Conservation (phyloP, 2,888 invertebrate species). For the Nomada ferruginata region DNA sequence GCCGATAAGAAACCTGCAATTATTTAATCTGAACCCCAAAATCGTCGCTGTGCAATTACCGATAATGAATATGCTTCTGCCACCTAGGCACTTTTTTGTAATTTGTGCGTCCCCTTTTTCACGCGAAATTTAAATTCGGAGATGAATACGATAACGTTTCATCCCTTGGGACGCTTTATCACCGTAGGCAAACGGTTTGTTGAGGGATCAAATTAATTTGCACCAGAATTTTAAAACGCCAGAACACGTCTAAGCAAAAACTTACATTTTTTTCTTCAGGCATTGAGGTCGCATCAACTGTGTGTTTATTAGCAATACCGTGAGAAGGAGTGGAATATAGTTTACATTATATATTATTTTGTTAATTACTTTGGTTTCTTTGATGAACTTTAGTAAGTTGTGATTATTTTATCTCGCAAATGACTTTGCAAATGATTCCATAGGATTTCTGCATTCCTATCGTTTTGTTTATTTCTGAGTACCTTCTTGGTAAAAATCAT, state of each 20-base stretch:
- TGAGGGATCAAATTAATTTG: background rate
- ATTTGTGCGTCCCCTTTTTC: conserved; percentile 33
- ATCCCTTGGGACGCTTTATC: background rate
- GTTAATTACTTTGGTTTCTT: too few species aligned
- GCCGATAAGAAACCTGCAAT: conserved; percentile 76
- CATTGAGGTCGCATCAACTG: too few species aligned
- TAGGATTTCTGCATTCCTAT: background rate
- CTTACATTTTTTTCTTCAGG: too few species aligned
- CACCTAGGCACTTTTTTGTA: conserved; percentile 14
- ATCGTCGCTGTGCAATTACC: conserved; percentile 76
- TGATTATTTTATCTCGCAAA: too few species aligned
- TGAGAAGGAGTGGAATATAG: too few species aligned
- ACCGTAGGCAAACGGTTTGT: background rate
- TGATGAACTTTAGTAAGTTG: too few species aligned
- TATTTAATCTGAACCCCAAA: conserved; percentile 76
- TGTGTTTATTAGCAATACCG: too few species aligned
- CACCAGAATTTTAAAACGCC: too few species aligned
- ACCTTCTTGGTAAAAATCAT: background rate
- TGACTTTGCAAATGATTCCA: background rate
- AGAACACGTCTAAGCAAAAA: too few species aligned
- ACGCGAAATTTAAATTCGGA: conserved; percentile 36
- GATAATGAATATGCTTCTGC: conserved; percentile 71
- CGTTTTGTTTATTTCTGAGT: background rate
- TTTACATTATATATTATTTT: too few species aligned
- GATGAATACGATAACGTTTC: background rate